These are phyloP conservation scores for Catocala fraxini DNA, from an alignment of 2,888 invertebrate species.

Conservation along the genomic window DNA sequence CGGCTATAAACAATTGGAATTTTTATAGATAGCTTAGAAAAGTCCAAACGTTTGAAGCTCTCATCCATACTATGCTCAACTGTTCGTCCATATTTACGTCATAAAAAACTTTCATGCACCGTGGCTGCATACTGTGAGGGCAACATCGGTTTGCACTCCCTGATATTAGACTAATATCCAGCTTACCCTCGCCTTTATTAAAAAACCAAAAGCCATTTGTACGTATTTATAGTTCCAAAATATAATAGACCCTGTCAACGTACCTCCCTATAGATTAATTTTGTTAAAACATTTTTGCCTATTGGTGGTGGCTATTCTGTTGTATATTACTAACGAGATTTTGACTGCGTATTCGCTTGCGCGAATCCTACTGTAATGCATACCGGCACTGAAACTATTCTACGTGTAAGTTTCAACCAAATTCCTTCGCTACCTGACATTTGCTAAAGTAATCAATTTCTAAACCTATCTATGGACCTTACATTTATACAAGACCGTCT, in stretches of 20 bases:
- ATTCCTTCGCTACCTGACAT: too few species aligned
- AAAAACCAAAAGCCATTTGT: constrained; percentile 86
- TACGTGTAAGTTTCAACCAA: too few species aligned
- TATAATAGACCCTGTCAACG: constrained; percentile 76
- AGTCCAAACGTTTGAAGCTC: background rate
- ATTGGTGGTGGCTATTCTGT: constrained; percentile 31
- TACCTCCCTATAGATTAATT: constrained; percentile 81
- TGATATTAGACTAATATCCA: constrained; percentile 85
- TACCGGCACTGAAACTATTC: too few species aligned
- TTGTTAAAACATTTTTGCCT: constrained; percentile 76
- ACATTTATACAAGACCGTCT: too few species aligned
- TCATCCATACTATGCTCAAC: constrained; percentile 55
- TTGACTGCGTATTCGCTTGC: too few species aligned
- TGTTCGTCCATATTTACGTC: constrained; percentile 61
- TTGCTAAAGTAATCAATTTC: too few species aligned
- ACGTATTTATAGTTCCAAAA: constrained; percentile 79
- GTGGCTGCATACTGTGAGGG: constrained; percentile 71
- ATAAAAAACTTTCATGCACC: constrained; percentile 71
- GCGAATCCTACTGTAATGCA: too few species aligned
- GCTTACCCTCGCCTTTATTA: constrained; percentile 83
- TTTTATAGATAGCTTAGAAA: too few species aligned
- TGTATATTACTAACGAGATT: too few species aligned
- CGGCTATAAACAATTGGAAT: too few species aligned
- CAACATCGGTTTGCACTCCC: constrained; percentile 86
- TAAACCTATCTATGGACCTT: too few species aligned